Evolutionary conservation across 30 jellyfish, hydroid and myxozoan genomes (phyloP).

Genomic region (Aurelia coerulea): DNA sequence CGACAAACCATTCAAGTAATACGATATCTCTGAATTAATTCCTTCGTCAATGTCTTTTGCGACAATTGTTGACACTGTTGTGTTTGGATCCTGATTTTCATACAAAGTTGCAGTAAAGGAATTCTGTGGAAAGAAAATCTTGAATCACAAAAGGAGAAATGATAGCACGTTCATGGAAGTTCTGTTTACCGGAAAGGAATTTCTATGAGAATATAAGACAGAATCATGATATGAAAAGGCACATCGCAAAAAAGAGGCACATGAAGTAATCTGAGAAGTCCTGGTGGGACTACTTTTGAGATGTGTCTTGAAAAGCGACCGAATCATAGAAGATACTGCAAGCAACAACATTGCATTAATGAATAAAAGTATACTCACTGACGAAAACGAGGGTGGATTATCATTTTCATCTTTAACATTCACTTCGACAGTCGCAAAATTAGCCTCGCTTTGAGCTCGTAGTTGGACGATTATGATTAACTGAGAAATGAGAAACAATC

Average conservation of each 20-base stretch:
- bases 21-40: constrained; percentile 23
- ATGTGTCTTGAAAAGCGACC: not conserved
- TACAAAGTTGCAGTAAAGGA: constrained; percentile 5
- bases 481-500: not conserved
- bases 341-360: not conserved
- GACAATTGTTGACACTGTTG: constrained; percentile 2
- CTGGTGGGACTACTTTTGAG: not conserved
- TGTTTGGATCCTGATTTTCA: constrained; percentile 38
- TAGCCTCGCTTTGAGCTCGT: constrained; percentile 44
- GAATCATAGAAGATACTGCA: not conserved
- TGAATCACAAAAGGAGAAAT: not conserved
- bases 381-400: constrained; percentile 59
- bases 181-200: not conserved
- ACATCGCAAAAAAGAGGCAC: not conserved
- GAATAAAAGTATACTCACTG: constrained; percentile 13
- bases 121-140: constrained; percentile 1
- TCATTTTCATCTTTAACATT: constrained; percentile 81
- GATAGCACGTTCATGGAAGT: not conserved
- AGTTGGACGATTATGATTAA: constrained; percentile 58
- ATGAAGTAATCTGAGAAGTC: not conserved
- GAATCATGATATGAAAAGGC: not conserved
- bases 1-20: constrained; percentile 23
- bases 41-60: constrained; percentile 61
- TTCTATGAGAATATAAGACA: not conserved
- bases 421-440: constrained; percentile 65